These are phyloP conservation scores for Hydra vulgaris DNA, from an alignment of 30 jellyfish, hydroid and myxozoan genomes.

Conservation along the genomic window DNA sequence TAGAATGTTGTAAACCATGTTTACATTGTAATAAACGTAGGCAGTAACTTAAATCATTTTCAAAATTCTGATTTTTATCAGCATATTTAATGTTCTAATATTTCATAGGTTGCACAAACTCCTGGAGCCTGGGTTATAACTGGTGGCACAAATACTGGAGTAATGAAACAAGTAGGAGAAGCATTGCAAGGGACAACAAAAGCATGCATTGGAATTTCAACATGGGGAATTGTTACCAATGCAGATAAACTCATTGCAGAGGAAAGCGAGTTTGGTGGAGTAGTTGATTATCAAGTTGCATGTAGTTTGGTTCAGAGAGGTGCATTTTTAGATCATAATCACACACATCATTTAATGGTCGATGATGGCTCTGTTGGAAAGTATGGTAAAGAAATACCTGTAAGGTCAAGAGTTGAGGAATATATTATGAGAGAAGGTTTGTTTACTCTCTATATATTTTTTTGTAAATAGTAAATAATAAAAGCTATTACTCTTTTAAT, in stretches of 20 bases:
- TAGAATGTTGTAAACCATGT: too few relatives aligned
- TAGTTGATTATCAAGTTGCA: constrained; percentile 13
- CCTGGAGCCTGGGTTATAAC: constrained; percentile 99
- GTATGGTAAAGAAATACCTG: constrained; percentile 80
- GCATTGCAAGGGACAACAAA: constrained; percentile 83
- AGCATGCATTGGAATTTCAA: constrained; percentile 85
- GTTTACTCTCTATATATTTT: too few relatives aligned
- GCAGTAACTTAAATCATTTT: too few relatives aligned
- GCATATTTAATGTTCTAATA: too few relatives aligned
- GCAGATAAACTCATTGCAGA: not conserved
- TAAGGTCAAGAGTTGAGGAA: constrained; percentile 78
- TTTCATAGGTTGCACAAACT: constrained; percentile 86
- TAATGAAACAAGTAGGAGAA: constrained; percentile 97
- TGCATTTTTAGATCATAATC: constrained; percentile 93
- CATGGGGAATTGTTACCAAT: constrained; percentile 84
- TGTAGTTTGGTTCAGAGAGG: constrained; percentile 45
- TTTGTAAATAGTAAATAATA: too few relatives aligned
- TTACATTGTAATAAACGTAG: too few relatives aligned
- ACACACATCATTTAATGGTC: constrained; percentile 85
- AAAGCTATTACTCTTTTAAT: too few relatives aligned
- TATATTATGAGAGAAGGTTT: constrained; percentile 40
- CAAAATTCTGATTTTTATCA: too few relatives aligned
- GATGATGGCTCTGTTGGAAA: constrained; percentile 66
- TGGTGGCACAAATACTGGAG: constrained; percentile 99
- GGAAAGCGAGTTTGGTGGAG: constrained; percentile 12